A percentile compares a stretch with the other conserved stretches of the same genome.
Evolutionary conservation across 2,888 invertebrate genomes (phyloP).

Genomic region (Electrophaes corylata): DNA sequence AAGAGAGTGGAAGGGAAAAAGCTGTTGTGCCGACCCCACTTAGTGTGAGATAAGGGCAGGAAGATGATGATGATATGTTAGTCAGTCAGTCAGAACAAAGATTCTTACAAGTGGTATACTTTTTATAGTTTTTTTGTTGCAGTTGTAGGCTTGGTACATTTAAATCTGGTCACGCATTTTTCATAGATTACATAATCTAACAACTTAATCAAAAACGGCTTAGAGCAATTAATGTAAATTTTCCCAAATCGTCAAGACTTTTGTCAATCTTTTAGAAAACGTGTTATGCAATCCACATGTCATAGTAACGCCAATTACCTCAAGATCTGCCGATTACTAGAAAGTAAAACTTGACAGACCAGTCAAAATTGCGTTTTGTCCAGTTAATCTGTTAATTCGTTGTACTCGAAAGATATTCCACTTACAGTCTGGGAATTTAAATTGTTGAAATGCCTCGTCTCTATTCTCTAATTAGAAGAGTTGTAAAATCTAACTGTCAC

Average conservation of each 20-base stretch:
- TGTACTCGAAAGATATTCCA: constrained; percentile 7
- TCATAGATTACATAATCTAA: no score
- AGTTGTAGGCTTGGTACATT: no score
- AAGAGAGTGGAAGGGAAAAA: no score
- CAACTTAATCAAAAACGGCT: no score
- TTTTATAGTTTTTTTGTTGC: no score
- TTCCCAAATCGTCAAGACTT: neutral
- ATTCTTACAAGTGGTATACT: no score
- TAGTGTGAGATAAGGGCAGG: no score
- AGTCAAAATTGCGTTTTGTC: constrained; percentile 46
- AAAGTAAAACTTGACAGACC: constrained; percentile 59
- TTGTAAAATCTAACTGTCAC: constrained; percentile 15
- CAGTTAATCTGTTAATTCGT: constrained; percentile 44
- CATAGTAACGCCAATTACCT: constrained; percentile 50
- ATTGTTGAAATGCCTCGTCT: constrained; percentile 8
- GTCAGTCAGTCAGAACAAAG: no score
- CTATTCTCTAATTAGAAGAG: neutral
- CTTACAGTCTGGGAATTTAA: constrained; percentile 12
- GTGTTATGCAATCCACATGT: constrained; percentile 58
- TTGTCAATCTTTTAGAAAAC: constrained; percentile 50
- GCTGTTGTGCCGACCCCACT: no score
- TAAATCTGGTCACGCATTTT: no score
- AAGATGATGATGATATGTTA: no score
- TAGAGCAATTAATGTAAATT: neutral
- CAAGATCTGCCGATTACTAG: constrained; percentile 53